phyloP scores from a whole-genome alignment of 1,140 invertebrate genomes.

The Panagrolaimus sp. region DNA sequence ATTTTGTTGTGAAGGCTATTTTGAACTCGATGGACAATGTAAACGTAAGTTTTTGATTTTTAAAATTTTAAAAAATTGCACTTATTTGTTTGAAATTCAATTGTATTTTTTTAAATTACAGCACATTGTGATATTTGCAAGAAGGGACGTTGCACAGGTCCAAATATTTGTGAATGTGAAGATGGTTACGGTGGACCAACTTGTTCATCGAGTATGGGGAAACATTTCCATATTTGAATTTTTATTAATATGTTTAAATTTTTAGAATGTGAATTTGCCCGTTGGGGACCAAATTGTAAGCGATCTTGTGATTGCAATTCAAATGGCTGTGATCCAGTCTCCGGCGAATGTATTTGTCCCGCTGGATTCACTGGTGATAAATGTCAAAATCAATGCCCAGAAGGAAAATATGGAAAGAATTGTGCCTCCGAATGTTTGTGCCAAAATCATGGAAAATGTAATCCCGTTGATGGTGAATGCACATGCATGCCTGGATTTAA shows the following conservation, averaged over 20 bases:
- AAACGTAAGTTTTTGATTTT: conserved; percentile 15
- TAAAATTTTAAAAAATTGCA: neutral
- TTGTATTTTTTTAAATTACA: conserved; percentile 41
- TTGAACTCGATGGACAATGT: conserved; percentile 56
- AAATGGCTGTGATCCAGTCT: conserved; percentile 71
- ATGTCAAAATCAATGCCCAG: conserved; percentile 71
- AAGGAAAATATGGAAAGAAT: conserved; percentile 72
- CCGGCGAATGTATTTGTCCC: conserved; percentile 76
- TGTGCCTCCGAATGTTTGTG: conserved; percentile 69
- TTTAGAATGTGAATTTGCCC: conserved; percentile 42
- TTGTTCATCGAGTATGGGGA: conserved; percentile 62
- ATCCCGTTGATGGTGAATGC: conserved; percentile 49
- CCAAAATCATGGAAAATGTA: conserved; percentile 56
- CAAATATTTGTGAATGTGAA: conserved; percentile 78
- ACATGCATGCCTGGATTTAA: conserved; percentile 51
- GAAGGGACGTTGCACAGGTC: conserved; percentile 76
- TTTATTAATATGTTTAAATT: conserved; percentile 14
- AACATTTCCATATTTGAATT: conserved; percentile 17
- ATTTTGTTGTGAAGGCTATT: conserved; percentile 77
- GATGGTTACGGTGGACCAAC: conserved; percentile 77
- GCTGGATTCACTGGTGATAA: conserved; percentile 70
- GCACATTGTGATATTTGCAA: conserved; percentile 76
- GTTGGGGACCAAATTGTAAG: conserved; percentile 36
- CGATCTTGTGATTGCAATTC: conserved; percentile 44
- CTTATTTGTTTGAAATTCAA: conserved; percentile 11